A percentile compares a stretch with the other conserved stretches of the same genome.
phyloP scores from a whole-genome alignment of 2,797 vertebrate genomes.

The Protosalanx chinensis region DNA sequence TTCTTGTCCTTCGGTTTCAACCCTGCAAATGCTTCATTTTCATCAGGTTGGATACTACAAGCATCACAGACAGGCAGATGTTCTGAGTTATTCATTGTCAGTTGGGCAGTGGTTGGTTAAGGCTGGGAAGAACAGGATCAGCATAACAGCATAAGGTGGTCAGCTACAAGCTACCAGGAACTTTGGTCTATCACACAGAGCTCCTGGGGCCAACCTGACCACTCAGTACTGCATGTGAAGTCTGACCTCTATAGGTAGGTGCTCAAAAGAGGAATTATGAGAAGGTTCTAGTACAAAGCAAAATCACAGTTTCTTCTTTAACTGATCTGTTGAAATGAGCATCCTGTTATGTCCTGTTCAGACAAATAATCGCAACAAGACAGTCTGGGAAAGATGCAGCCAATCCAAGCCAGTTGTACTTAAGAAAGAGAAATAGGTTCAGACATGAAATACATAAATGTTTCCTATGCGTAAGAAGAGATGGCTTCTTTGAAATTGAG shows the following conservation, averaged over 20 bases:
- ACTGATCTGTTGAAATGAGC: constrained; percentile 64
- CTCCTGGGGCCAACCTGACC: too few species aligned
- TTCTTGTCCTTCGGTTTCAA: too few species aligned
- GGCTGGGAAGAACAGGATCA: too few species aligned
- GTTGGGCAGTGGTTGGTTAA: background rate
- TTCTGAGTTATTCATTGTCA: too few species aligned
- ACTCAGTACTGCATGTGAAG: constrained; percentile 41
- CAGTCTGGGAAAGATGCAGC: constrained; percentile 37
- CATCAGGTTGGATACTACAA: too few species aligned
- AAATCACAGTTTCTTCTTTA: constrained; percentile 36
- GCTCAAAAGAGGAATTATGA: background rate
- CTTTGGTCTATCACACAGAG: background rate
- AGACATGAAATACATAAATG: constrained; percentile 73
- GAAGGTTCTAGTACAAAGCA: constrained; percentile 25
- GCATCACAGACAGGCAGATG: too few species aligned
- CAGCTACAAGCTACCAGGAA: background rate
- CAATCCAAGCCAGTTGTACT: constrained; percentile 57
- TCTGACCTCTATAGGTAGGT: constrained; percentile 64
- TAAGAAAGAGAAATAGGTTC: constrained; percentile 62
- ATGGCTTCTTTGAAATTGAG: background rate
- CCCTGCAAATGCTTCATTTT: too few species aligned
- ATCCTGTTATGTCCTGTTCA: constrained; percentile 60
- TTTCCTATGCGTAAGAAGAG: background rate
- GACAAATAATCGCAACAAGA: constrained; percentile 49
- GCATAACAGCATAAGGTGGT: background rate